Evolutionary conservation across 30 jellyfish, hydroid and myxozoan genomes (phyloP).

Genomic region (Aurelia aurita): DNA sequence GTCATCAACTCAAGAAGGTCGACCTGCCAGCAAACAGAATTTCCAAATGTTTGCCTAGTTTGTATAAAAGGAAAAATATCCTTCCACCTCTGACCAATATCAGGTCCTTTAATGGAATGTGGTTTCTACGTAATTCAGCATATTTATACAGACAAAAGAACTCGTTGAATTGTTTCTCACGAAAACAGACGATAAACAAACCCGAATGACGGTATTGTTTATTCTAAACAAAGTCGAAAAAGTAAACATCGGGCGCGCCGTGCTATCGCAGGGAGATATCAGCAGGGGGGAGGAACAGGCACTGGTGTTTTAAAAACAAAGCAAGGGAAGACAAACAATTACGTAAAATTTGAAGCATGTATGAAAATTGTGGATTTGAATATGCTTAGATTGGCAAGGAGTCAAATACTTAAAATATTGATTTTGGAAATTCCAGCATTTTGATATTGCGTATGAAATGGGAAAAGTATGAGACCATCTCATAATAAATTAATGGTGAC

Average conservation of each 20-base stretch:
- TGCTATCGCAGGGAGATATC: conserved; percentile 36
- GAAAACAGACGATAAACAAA: conserved; percentile 27
- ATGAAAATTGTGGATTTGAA: too few species aligned
- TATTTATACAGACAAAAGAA: conserved; percentile 13
- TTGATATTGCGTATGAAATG: background rate
- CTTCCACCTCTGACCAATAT: conserved; percentile 9
- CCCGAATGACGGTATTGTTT: conserved; percentile 5
- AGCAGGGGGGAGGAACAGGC: conserved; percentile 12
- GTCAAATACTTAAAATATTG: too few species aligned
- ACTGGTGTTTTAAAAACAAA: too few species aligned
- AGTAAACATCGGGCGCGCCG: conserved; percentile 52
- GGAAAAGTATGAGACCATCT: background rate
- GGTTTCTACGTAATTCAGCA: conserved; percentile 26
- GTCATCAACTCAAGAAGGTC: too few species aligned
- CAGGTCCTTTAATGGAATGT: conserved; percentile 12
- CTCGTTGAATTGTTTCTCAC: conserved; percentile 48
- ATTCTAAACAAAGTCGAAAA: conserved; percentile 8
- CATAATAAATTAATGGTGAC: background rate
- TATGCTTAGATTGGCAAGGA: too few species aligned
- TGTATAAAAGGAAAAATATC: background rate
- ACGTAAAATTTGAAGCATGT: too few species aligned
- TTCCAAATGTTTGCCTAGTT: too few species aligned
- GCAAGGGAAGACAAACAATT: too few species aligned
- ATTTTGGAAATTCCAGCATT: too few species aligned
- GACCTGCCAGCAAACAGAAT: too few species aligned